Conservation (phyloP, 2,888 invertebrate species). For the Tiphia femorata region DNA sequence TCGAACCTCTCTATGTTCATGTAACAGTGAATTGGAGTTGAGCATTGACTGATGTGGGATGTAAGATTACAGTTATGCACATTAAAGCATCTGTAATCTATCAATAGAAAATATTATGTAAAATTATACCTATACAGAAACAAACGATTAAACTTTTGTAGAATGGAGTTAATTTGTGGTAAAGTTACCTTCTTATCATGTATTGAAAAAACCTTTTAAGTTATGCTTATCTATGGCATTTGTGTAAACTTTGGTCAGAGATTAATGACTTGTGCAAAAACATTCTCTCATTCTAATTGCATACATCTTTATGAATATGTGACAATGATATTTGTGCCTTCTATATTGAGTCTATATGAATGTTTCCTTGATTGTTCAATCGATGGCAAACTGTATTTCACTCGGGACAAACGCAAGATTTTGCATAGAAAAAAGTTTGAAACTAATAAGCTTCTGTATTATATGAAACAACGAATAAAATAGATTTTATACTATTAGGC, state of each 20-base stretch:
- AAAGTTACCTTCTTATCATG: conserved; percentile 10
- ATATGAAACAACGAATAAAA: not conserved
- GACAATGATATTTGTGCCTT: conserved; percentile 6
- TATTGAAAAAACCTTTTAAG: conserved; percentile 37
- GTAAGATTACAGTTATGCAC: too few species aligned
- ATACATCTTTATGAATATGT: conserved; percentile 6
- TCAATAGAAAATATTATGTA: not conserved
- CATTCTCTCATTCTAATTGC: conserved; percentile 14
- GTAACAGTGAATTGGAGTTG: too few species aligned
- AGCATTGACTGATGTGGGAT: too few species aligned
- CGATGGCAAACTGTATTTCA: not conserved
- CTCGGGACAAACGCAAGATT: not conserved
- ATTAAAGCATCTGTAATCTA: too few species aligned
- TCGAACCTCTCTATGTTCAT: too few species aligned
- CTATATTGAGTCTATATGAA: conserved; percentile 6
- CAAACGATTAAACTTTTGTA: not conserved
- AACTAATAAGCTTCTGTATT: not conserved
- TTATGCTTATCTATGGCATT: conserved; percentile 24
- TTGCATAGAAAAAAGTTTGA: not conserved
- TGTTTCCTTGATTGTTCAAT: conserved; percentile 4
- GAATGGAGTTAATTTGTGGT: not conserved
- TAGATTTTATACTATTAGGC: conserved; percentile 20
- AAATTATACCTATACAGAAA: not conserved
- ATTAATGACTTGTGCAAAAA: conserved; percentile 36
- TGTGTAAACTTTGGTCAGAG: conserved; percentile 40